A percentile compares a stretch with the other conserved stretches of the same genome.
phyloP scores from a whole-genome alignment of 2,797 vertebrate species.

The Lophotriccus pileatus region DNA sequence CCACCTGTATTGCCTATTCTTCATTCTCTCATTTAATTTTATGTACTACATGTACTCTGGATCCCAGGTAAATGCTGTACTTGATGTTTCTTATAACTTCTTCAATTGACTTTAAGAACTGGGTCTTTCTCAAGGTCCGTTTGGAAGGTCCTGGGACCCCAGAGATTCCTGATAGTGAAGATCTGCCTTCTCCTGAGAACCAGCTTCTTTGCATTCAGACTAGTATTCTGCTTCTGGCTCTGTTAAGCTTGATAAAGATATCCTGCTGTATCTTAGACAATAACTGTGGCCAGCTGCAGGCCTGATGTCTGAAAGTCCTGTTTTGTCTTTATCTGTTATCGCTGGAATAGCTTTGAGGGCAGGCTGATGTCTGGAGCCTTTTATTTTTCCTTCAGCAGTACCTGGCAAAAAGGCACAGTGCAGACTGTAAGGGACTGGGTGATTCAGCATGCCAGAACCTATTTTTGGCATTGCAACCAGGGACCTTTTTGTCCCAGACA shows the following conservation, averaged over 20 bases:
- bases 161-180: background rate
- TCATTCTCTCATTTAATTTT: background rate
- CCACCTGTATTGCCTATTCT: background rate
- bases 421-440: background rate
- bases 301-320: conserved; percentile 33
- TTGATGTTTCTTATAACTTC: background rate
- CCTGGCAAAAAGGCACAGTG: background rate
- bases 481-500: background rate
- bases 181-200: background rate
- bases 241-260: conserved; percentile 18
- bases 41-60: background rate
- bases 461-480: background rate
- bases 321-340: conserved; percentile 48
- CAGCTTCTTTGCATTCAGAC: background rate
- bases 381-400: background rate
- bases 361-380: conserved; percentile 12
- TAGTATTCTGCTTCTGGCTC: background rate
- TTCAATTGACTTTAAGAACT: background rate
- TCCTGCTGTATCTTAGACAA: background rate
- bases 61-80: background rate
- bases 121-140: background rate
- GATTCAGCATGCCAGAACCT: background rate
- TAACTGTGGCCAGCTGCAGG: conserved; percentile 19
- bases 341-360: background rate
- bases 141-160: background rate